Evolutionary conservation across 1,140 invertebrate genomes (phyloP), one percentile per base, ranked within the genome.

Genomic region (Ridgeia piscesae): DNA sequence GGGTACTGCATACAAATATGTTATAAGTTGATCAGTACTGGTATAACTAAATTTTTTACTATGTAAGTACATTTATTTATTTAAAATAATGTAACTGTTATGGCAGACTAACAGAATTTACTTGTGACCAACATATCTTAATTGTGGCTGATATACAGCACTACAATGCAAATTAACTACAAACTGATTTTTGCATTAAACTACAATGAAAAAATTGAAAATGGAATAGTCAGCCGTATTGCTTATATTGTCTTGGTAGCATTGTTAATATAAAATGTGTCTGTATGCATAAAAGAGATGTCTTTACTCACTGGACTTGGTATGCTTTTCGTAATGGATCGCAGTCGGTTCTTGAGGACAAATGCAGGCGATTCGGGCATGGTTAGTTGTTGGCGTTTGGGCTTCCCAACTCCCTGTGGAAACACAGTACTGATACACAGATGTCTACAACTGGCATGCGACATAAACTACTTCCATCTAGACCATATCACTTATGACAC

Each of bases 351-450:
- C 93, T 95, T 95, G 6, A 95, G 92, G 27, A 94, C 94, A 93
- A 96, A 95, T 9, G 95, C 95, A 89, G 95, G 95, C 34, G 95
- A 95, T 90, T 95, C 92, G 35, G 95, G 94, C 27, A 95, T 91
- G 17, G 95, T 96, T 17, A 93, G 34, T n/a, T 94, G 93, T 14
- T 94, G 33, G 48, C 92, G 92, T 92, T 94, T 94, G 9, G 93
- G 94, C 91, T 94, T 94, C 92, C 95, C 95, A 0, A 96, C 90
- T 34, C 95, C 95, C 95, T 95, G 92, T 35, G 91, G 93, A 92
- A 91, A 92, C 35, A 93, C 77, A 77, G 35, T 11, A 8, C 33
- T 34, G 33, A 35, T 90, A 35, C 35, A 34, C 33, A 90, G 21
- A 34, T 35, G 35, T 34, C 33, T 14, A 34, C 35, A 34, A 34